Conservation (phyloP, 2,888 invertebrate genomes). For the Magallana nippona region DNA sequence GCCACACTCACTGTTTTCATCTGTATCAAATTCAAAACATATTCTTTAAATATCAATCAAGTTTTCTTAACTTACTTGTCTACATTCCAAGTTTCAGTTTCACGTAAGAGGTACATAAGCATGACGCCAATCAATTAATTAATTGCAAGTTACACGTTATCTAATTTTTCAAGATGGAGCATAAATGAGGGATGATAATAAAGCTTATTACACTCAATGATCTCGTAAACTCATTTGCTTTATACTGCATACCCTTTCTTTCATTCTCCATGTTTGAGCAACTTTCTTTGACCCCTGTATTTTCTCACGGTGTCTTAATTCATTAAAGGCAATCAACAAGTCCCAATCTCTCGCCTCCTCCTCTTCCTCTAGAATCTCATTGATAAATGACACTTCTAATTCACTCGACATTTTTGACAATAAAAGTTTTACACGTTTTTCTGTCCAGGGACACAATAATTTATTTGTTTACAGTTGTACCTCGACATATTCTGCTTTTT, state of each 20-base stretch:
- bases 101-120: too few relatives aligned
- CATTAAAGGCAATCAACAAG: conserved; percentile 86
- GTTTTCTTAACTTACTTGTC: too few relatives aligned
- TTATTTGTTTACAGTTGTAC: neutral
- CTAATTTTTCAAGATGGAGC: too few relatives aligned
- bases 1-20: conserved; percentile 99
- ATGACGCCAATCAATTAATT: too few relatives aligned
- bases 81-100: too few relatives aligned
- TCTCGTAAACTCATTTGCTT: too few relatives aligned
- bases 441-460: conserved; percentile 12
- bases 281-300: conserved; percentile 86
- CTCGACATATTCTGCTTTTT: neutral
- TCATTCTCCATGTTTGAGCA: conserved; percentile 93
- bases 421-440: neutral
- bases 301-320: conserved; percentile 87
- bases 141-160: too few relatives aligned
- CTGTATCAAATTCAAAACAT: conserved; percentile 80
- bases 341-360: conserved; percentile 68
- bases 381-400: conserved; percentile 34
- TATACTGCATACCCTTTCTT: conserved; percentile 80
- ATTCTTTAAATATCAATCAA: neutral
- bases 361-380: conserved; percentile 65
- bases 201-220: too few relatives aligned
- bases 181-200: too few relatives aligned
- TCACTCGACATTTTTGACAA: neutral